Base-by-base conservation (phyloP, 2,113 vertebrate species). In the Mastomys coucha region DNA sequence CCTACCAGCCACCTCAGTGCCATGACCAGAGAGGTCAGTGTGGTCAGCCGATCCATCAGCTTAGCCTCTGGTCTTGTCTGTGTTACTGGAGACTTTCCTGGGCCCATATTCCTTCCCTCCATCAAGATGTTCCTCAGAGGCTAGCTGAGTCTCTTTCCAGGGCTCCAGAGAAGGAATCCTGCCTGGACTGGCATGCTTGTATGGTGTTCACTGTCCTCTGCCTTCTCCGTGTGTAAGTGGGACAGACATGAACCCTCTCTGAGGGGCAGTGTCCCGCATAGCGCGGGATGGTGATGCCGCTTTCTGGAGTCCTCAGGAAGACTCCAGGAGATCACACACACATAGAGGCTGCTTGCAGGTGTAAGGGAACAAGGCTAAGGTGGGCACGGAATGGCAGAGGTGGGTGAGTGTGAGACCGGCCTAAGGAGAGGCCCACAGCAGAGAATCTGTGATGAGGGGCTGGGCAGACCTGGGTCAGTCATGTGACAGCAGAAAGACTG, bases 251-350 rank as follows among this genome's bases (percentile, higher is more conserved):
- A 31, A 65, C 72, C 45, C 39, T 91, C 28, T 45, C 76, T 0
- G 24, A n/a, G 76, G 53, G 78, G 24, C 80, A 19, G 42, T 0
- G 0, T 42, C 36, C 76, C n/a, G 6, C 26, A 4, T 2, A 33
- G 86, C 22, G 10, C 3, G 4, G 42, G 60, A 33, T 4, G 28
- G 76, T 42, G 49, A 8, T 28, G 3, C 28, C 65, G 67, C 60
- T 22, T 78, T 56, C 42, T 6, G 39, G 33, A 28, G 28, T 33
- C 11, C 20, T 39, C 31, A 3, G 53, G 51, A 31, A 28, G 73
- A 2, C 12, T 36, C n/a, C 0, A 0, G 2, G 78, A 60, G 51
- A 31, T 39, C 31, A 76, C 0, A 39, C 20, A 26, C 0, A 39
- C 16, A 11, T 0, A 3, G 67, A 42, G 28, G 28, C 36, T 36